Percentiles rank a stretch among this genome's conserved stretches.
These are phyloP conservation scores for Ochlodes sylvanus DNA, from an alignment of 2,888 invertebrate species.

Conservation along the genomic window DNA sequence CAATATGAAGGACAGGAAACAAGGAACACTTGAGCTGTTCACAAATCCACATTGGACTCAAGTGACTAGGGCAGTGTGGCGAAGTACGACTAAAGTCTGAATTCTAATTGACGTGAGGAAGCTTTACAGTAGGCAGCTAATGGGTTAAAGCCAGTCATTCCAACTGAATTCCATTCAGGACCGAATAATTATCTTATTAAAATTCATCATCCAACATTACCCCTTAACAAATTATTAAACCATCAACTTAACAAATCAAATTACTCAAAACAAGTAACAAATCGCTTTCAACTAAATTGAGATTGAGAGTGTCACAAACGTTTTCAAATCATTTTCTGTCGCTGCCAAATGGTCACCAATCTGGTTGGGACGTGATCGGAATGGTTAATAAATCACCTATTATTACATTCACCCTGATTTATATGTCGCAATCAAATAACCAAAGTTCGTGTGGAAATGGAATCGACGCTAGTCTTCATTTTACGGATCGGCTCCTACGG, in stretches of 20 bases:
- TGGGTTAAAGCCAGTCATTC: too few species aligned
- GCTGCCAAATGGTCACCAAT: constrained; percentile 67
- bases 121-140: too few species aligned
- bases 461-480: not conserved
- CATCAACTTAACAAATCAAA: constrained; percentile 54
- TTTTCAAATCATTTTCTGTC: constrained; percentile 66
- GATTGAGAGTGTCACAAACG: constrained; percentile 50
- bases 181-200: not conserved
- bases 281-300: constrained; percentile 65
- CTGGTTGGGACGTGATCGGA: constrained; percentile 73
- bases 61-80: too few species aligned
- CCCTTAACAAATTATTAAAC: not conserved
- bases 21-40: too few species aligned
- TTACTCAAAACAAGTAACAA: constrained; percentile 52
- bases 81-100: too few species aligned
- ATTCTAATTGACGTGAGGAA: too few species aligned
- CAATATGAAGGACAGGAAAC: too few species aligned
- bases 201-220: not conserved
- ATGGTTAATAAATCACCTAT: constrained; percentile 73
- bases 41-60: too few species aligned
- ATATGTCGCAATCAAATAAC: constrained; percentile 59
- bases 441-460: constrained; percentile 5
- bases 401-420: constrained; percentile 67
- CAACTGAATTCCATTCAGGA: too few species aligned
- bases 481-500: constrained; percentile 49